These are phyloP conservation scores for Diadromus collaris DNA, from an alignment of 2,888 invertebrate species.

Conservation along the genomic window DNA sequence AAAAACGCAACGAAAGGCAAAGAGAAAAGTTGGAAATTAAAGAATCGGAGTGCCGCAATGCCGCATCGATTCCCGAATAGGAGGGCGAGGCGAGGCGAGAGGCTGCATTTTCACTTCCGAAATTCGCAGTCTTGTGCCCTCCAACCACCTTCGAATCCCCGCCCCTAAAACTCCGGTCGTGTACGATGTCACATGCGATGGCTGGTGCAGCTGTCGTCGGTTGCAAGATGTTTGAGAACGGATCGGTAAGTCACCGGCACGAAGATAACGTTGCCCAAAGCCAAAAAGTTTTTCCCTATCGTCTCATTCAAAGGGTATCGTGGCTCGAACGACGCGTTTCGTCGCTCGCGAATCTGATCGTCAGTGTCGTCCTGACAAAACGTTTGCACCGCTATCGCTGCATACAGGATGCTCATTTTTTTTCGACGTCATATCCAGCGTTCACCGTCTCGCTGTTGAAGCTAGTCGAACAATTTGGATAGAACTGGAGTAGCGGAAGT, in stretches of 20 bases:
- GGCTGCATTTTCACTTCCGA: slow-evolving; percentile 3
- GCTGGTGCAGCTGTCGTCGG: slow-evolving; percentile 9
- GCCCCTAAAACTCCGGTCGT: neutral
- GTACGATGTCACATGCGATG: neutral
- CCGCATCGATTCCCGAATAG: neutral
- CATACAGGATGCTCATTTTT: neutral
- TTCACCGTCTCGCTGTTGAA: neutral
- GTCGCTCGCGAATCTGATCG: neutral
- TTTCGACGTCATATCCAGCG: neutral
- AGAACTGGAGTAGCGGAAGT: slow-evolving; percentile 9
- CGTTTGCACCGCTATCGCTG: neutral
- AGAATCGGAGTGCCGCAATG: neutral
- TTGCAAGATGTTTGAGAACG: slow-evolving; percentile 4
- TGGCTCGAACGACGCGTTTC: neutral
- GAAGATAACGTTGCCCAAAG: neutral
- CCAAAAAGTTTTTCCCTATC: neutral
- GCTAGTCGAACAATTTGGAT: slow-evolving; percentile 14
- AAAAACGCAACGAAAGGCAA: neutral
- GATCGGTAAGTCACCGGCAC: neutral
- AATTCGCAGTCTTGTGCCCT: neutral
- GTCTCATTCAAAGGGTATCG: too few relatives aligned
- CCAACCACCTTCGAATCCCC: neutral
- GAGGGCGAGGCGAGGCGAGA: neutral
- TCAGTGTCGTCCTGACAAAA: neutral
- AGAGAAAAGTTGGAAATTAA: neutral